Evolutionary conservation across 2,113 vertebrate genomes (phyloP).

Genomic region (Mustela lutreola): DNA sequence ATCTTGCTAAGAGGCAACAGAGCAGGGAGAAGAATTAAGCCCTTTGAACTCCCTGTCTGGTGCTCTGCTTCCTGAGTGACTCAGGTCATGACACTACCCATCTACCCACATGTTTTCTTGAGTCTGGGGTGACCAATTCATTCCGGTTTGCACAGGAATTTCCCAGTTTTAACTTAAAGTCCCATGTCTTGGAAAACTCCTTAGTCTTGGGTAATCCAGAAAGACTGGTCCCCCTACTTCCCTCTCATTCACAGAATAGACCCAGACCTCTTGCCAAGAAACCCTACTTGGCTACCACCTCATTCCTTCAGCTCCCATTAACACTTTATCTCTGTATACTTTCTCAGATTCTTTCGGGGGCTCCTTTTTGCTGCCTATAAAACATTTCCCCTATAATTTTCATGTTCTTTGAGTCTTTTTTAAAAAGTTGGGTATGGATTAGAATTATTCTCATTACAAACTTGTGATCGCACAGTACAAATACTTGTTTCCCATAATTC

Average conservation of each 20-base stretch:
- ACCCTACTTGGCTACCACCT: not conserved
- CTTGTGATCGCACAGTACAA: not conserved
- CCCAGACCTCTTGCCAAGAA: not conserved
- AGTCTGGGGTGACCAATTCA: not conserved
- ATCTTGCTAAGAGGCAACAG: not conserved
- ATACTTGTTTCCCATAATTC: not conserved
- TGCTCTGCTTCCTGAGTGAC: not conserved
- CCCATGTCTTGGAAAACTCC: not conserved
- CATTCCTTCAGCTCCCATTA: not conserved
- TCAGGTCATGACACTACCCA: not conserved
- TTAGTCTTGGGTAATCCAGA: not conserved
- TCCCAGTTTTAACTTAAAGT: not conserved
- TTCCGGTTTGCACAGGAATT: not conserved
- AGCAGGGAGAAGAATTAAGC: not conserved
- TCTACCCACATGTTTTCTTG: not conserved
- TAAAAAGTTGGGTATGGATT: not conserved
- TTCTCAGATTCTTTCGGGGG: not conserved
- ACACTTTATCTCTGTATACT: not conserved
- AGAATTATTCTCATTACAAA: constrained; percentile 41
- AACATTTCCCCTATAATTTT: not conserved
- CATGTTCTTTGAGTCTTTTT: constrained; percentile 32
- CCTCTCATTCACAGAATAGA: constrained; percentile 19
- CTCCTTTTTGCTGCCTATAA: not conserved
- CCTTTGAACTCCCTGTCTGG: not conserved
- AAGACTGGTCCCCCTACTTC: not conserved